Conservation (phyloP, 2,888 invertebrate species). For the Ennomos erosarius region DNA sequence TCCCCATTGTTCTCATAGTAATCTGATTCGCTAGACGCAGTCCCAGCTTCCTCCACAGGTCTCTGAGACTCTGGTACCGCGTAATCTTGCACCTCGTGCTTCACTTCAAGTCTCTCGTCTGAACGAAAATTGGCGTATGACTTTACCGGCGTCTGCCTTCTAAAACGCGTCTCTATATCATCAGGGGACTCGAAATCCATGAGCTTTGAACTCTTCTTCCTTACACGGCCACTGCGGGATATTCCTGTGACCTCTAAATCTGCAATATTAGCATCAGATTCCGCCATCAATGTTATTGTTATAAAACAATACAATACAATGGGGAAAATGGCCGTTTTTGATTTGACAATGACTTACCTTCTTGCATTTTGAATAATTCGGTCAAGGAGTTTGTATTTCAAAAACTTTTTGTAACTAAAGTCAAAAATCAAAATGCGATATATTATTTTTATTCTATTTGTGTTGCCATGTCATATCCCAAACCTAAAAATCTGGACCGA, state of each 20-base stretch:
- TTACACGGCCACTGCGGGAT: slow-evolving; percentile 94
- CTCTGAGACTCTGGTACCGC: slow-evolving; percentile 52
- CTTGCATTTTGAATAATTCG: slow-evolving; percentile 45
- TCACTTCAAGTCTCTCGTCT: slow-evolving; percentile 62
- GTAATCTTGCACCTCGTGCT: slow-evolving; percentile 59
- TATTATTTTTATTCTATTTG: too few relatives aligned
- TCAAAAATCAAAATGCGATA: not conserved
- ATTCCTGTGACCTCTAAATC: slow-evolving; percentile 94
- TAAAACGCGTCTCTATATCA: slow-evolving; percentile 89
- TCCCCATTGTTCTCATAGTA: slow-evolving; percentile 77
- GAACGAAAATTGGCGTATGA: slow-evolving; percentile 55
- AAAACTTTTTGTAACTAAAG: slow-evolving; percentile 6
- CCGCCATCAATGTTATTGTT: not conserved
- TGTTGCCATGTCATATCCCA: too few relatives aligned
- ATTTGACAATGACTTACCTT: slow-evolving; percentile 41
- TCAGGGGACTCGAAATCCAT: slow-evolving; percentile 97
- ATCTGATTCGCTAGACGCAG: slow-evolving; percentile 78
- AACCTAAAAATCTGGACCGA: too few relatives aligned
- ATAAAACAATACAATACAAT: slow-evolving; percentile 2
- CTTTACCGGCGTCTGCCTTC: slow-evolving; percentile 70
- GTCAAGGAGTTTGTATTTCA: slow-evolving; percentile 6
- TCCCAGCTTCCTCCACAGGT: slow-evolving; percentile 62
- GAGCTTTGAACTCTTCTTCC: slow-evolving; percentile 97
- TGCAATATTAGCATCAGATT: slow-evolving; percentile 44
- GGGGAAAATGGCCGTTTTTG: not conserved